phyloP scores from a whole-genome alignment of 2,888 invertebrate genomes.

The Scaptomyza polygonia region DNA sequence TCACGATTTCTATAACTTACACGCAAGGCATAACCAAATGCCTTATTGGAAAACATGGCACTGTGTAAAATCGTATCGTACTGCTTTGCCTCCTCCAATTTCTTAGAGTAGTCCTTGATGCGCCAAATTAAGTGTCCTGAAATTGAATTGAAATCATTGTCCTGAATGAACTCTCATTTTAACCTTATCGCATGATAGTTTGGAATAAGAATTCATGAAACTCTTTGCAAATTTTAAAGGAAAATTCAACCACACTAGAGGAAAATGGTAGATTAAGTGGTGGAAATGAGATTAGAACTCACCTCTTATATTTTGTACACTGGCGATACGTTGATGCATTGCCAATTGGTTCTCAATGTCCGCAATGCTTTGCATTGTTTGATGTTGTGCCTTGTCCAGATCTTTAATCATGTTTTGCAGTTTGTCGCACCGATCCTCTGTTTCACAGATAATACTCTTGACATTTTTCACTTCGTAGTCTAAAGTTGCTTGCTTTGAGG shows the following conservation, averaged over 20 bases:
- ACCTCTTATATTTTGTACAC: slow-evolving; percentile 83
- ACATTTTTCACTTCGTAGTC: slow-evolving; percentile 85
- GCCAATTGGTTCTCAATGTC: slow-evolving; percentile 84
- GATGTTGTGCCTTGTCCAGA: slow-evolving; percentile 83
- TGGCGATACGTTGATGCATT: slow-evolving; percentile 81
- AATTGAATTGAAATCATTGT: too few relatives aligned
- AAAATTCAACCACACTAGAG: too few relatives aligned
- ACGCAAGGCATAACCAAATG: slow-evolving; percentile 90
- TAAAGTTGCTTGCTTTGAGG: slow-evolving; percentile 84
- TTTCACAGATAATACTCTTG: slow-evolving; percentile 85
- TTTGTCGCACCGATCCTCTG: slow-evolving; percentile 85
- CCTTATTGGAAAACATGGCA: slow-evolving; percentile 88
- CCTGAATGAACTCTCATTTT: too few relatives aligned
- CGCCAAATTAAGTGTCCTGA: slow-evolving; percentile 88
- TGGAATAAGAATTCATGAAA: too few relatives aligned
- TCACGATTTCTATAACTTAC: slow-evolving; percentile 83
- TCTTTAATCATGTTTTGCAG: slow-evolving; percentile 84
- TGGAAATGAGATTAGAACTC: background rate
- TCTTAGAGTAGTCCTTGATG: slow-evolving; percentile 87
- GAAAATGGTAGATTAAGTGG: too few relatives aligned
- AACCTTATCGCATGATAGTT: too few relatives aligned
- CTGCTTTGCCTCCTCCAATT: slow-evolving; percentile 89
- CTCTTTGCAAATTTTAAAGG: too few relatives aligned
- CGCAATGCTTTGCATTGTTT: slow-evolving; percentile 85
- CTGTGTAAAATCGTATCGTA: slow-evolving; percentile 88